A percentile compares a stretch with the other conserved stretches of the same genome.
phyloP scores from a whole-genome alignment of 30 jellyfish, hydroid and myxozoan species.

The Pelagia noctiluca region DNA sequence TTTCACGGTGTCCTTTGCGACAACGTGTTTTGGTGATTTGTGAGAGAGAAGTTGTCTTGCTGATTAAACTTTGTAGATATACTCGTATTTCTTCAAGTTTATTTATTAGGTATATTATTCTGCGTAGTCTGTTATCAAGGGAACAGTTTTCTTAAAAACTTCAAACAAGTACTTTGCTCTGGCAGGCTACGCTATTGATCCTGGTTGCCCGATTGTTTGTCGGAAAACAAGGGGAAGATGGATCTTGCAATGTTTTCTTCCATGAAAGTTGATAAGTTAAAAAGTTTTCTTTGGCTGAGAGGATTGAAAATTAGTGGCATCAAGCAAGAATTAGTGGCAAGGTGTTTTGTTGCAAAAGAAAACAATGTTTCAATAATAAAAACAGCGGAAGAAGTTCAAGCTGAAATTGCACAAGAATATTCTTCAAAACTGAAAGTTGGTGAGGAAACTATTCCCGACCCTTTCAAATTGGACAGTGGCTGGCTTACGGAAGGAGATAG shows the following conservation, averaged over 20 bases:
- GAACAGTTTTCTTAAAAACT: background rate
- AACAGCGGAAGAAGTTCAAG: constrained; percentile 27
- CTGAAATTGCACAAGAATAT: constrained; percentile 10
- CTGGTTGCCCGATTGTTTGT: background rate
- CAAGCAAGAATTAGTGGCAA: constrained; percentile 15
- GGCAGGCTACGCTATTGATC: constrained; percentile 6
- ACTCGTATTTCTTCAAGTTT: constrained; percentile 2
- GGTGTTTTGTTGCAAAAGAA: background rate
- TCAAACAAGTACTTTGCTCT: constrained; percentile 3
- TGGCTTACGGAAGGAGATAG: constrained; percentile 37
- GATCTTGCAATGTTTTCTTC: constrained; percentile 6
- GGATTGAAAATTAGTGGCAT: constrained; percentile 23
- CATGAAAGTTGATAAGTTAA: constrained; percentile 11
- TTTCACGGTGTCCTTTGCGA: background rate
- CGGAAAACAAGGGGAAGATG: constrained; percentile 4
- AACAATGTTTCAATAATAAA: background rate
- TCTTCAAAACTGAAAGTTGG: constrained; percentile 7
- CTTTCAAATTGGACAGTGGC: constrained; percentile 8
- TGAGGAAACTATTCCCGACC: constrained; percentile 39
- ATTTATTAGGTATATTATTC: background rate
- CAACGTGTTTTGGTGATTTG: constrained; percentile 5
- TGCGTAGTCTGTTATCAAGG: constrained; percentile 6
- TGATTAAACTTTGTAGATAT: background rate
- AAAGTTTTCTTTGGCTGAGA: constrained; percentile 17
- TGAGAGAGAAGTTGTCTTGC: no score